Evolutionary conservation across 2,797 vertebrate species (phyloP), one percentile per base, ranked within the genome.

Genomic region (Sebastes kiyomatsui): DNA sequence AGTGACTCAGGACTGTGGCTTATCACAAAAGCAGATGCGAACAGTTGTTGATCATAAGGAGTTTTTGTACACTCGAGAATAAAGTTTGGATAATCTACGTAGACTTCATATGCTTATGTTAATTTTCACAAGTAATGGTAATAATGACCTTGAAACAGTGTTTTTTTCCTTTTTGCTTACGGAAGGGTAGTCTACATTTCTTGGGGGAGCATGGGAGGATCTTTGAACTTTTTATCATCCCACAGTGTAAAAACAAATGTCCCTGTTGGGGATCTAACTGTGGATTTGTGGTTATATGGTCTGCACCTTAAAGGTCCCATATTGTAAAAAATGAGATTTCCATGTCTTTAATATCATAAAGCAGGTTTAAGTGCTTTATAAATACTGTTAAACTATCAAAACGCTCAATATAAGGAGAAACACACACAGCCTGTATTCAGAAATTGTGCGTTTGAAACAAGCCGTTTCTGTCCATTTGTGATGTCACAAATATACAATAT

Each of bases 11-110:
- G 20, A 42, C 20, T 79, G 32, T 25, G 55, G 61, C 28, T 75
- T 52, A 61, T 65, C 22, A 60, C 62, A 54, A 13, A 35, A 62
- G 54, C 22, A 56, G 67, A 62, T 5, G 20, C 56, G 1, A 75
- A 54, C 62, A 49, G 46, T 68, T 80, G 65, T 77, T 83, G 49
- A 23, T 56, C 32, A 18, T 55, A 35, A 67, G 54, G 60, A 62
- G 49, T 67, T 56, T 72, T 68, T 59, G 68, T 38, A 64, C 38
- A 27, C 35, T 62, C 0, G 33, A 54, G 38, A 69, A n/a, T 55
- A 38, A 70, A 35, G 28, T 60, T 64, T 56, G 13, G 20, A 1
- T 46, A 23, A 69, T 66, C 20, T 33, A 66, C 35, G 18, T 32
- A 33, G 55, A 14, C 27, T 28, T 55, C 28, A 56, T 38, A 70